Evolutionary conservation across 2,888 invertebrate genomes (phyloP), one percentile per base, ranked within the genome.

Genomic region (Tipula confusa): DNA sequence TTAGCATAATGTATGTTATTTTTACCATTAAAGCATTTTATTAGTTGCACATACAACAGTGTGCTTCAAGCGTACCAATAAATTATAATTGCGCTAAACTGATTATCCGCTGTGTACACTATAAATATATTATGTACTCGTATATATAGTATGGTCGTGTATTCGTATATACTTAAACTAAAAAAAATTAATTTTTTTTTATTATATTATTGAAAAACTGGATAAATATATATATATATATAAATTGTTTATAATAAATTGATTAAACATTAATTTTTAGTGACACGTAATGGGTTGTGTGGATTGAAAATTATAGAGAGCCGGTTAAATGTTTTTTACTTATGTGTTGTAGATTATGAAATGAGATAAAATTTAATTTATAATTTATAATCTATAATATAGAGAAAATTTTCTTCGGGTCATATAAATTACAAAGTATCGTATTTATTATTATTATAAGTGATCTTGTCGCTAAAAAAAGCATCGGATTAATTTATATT

Each of bases 251-350:
- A 64, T 64, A 64, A 43, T 64, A 64, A 64, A 64, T 64, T 64
- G 24, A 64, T 64, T 64, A 64, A 64, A 64, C 64, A 64, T 64
- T 64, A 64, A 64, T 64, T 64, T 64, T 64, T 64, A 64, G 64
- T 24, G 64, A 64, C 64, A 64, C 64, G 24, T 64, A 64, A 64
- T 64, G 9, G 64, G 64, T 64, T 64, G 64, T 64, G 9, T 64
- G 64, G 11, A 64, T 64, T 64, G 9, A 9, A 64, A 64, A 64
- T 64, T 18, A 38, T 43, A 64, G 18, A 64, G 9, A 64, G 64
- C 24, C 64, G 24, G 24, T 64, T 64, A 24, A 7, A 15, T 4
- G 4, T 3, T 5, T 15, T 36, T 1, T 43, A 64, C 24, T 64
- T 24, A 64, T 48, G 48, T 18, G 2, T 6, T 24, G 11, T 64